Base-by-base conservation (phyloP, 1,140 invertebrate species). In the Sinella curviseta region DNA sequence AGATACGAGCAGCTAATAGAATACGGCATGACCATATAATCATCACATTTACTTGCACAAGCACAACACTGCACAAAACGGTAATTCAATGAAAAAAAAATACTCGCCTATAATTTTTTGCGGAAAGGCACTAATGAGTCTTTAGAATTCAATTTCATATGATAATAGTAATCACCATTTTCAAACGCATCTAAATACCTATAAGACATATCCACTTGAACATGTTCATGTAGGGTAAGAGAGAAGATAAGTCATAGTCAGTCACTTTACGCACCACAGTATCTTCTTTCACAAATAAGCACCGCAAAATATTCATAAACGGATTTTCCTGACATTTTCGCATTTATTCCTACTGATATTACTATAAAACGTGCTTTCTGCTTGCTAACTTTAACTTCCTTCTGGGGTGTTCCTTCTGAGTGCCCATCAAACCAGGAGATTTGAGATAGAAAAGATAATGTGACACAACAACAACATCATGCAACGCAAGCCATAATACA, bases 81-180 rank as follows among this genome's bases (percentile, higher is more conserved):
- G 65, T 70, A 70, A 30, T 70, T 31, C 65, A 70, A 70, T 70
- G 26, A 33, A 31, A 24, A 70, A 70, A 30, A 70, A 12, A 31
- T 31, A 65, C 24, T 14, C 3, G 3, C 24, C 24, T n/a, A 33
- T 70, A 33, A 33, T 30, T 70, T 70, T 70, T 70, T 70, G 31
- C 65, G 65, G 65, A 70, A 70, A 70, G 65, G 65, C 31, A 70
- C 65, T 70, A 70, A 70, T 70, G 65, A 70, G 2, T 70, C 2
- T 70, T 70, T 70, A 31, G 65, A 31, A 70, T 70, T 70, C 65
- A 70, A 70, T 70, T 70, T 70, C 31, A 33, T 8, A 70, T 33
- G 65, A 70, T 4, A 26, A 30, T 30, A 16, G 24, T 65, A 26
- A 17, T 65, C 16, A 65, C n/a, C n/a, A n/a, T n/a, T n/a, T n/a